These are phyloP conservation scores for Caloenas nicobarica DNA, from an alignment of 2,113 vertebrate species.

Conservation along the genomic window DNA sequence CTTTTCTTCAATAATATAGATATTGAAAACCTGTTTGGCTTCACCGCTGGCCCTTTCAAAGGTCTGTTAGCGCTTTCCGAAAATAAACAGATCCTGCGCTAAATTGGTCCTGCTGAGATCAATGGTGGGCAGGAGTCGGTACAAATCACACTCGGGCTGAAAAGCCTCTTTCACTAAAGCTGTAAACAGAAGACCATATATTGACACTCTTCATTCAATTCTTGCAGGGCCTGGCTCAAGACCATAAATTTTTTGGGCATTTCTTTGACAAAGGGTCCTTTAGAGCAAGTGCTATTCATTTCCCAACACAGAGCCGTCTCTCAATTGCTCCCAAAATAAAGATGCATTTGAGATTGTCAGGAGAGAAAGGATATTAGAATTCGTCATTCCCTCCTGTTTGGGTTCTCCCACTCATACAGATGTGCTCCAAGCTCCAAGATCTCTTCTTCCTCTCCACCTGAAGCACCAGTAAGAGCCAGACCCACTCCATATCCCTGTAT, in stretches of 20 bases:
- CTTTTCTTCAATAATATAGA: constrained; percentile 9
- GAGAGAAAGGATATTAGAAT: neutral
- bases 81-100: constrained; percentile 20
- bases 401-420: neutral
- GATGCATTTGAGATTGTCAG: neutral
- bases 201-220: constrained; percentile 16
- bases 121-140: constrained; percentile 14
- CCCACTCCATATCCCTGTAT: neutral
- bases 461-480: neutral
- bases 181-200: neutral
- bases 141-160: constrained; percentile 21
- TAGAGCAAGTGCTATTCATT: constrained; percentile 18
- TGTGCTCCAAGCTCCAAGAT: neutral
- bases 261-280: constrained; percentile 12
- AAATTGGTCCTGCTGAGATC: constrained; percentile 37
- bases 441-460: neutral
- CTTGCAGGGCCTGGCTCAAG: neutral
- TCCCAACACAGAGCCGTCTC: neutral
- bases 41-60: constrained; percentile 25
- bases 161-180: neutral
- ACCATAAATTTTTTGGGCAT: neutral
- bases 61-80: constrained; percentile 11
- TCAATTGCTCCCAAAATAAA: neutral
- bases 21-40: constrained; percentile 41
- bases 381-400: neutral